phyloP scores from a whole-genome alignment of 2,113 vertebrate genomes.

The Antigone vipio region DNA sequence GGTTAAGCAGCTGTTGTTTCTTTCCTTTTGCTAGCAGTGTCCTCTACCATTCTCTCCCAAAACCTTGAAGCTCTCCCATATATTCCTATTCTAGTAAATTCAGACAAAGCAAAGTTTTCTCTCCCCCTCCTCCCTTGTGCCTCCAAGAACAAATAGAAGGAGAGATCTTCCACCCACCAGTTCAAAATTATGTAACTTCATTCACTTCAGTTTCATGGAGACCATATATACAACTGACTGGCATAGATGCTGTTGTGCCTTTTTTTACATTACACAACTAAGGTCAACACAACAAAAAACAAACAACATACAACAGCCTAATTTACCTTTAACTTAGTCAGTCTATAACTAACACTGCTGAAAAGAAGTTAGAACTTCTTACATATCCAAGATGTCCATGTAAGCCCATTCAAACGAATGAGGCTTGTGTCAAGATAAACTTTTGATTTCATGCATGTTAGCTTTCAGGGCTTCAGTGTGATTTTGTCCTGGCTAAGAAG shows the following conservation, averaged over 20 bases:
- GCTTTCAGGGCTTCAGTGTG: background rate
- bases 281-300: background rate
- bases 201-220: background rate
- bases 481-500: background rate
- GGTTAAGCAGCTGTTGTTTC: background rate
- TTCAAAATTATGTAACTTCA: background rate
- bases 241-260: background rate
- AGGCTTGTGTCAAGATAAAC: background rate
- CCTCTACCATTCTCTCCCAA: background rate
- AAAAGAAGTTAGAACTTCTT: background rate
- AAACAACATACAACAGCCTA: background rate
- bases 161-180: accelerated
- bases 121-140: background rate
- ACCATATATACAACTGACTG: background rate
- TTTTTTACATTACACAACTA: background rate
- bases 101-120: background rate
- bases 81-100: background rate
- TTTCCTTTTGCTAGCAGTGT: background rate
- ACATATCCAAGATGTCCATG: background rate
- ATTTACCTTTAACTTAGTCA: background rate
- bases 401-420: background rate
- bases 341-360: background rate
- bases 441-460: background rate
- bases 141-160: background rate
- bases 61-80: background rate